phyloP scores from a whole-genome alignment of 2,797 vertebrate genomes.

The Pteropus rufus region DNA sequence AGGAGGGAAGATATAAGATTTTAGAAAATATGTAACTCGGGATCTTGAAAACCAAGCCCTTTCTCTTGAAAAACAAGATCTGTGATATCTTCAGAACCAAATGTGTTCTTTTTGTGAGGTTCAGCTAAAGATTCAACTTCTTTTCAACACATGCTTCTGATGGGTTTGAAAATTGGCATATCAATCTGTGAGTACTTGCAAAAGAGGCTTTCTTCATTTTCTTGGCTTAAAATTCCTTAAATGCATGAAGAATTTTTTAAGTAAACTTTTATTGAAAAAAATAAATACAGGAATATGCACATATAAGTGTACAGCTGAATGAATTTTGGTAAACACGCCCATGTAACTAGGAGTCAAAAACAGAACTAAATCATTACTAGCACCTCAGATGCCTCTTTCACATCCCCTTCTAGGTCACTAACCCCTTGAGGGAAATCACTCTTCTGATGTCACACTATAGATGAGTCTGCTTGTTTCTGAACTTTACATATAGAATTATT shows the following conservation, averaged over 20 bases:
- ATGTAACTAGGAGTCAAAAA: not conserved
- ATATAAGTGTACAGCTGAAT: not conserved
- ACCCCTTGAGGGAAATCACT: not conserved
- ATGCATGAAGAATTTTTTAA: constrained; percentile 18
- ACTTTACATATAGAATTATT: not conserved
- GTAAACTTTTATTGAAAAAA: constrained; percentile 49
- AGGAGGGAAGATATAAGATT: not conserved
- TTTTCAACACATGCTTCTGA: constrained; percentile 39
- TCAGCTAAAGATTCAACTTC: constrained; percentile 37
- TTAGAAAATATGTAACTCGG: constrained; percentile 4
- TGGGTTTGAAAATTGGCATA: constrained; percentile 54
- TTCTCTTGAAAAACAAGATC: constrained; percentile 27
- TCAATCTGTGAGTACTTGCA: constrained; percentile 40
- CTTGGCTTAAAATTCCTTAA: constrained; percentile 51
- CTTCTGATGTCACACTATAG: not conserved
- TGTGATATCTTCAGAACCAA: constrained; percentile 17
- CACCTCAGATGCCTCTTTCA: not conserved
- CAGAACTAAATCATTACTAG: not conserved
- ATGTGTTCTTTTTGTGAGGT: constrained; percentile 30
- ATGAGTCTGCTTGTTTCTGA: not conserved
- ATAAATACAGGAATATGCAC: not conserved
- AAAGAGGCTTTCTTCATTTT: constrained; percentile 52
- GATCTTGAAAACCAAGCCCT: constrained; percentile 19
- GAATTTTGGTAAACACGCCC: constrained; percentile 14
- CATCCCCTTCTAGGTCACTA: not conserved